Percentiles rank a stretch among this genome's conserved stretches.
Conservation (phyloP, 1,140 invertebrate genomes). For the Meloidogyne hapla region DNA sequence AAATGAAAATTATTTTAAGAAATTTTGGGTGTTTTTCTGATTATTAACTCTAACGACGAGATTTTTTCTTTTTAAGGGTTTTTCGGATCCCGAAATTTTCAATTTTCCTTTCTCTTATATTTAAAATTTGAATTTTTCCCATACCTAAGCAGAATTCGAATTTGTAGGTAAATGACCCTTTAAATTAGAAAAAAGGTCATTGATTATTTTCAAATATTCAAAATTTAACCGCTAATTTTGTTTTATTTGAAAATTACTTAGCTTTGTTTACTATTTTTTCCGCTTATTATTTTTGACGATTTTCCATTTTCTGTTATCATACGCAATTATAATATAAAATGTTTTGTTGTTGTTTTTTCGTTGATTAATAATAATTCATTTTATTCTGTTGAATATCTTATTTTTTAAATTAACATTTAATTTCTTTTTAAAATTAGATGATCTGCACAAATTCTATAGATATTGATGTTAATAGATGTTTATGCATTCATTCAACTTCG, state of each 20-base stretch:
- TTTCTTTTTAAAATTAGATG: slow-evolving; percentile 6
- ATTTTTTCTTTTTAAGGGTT: no score
- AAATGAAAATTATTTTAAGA: slow-evolving; percentile 17
- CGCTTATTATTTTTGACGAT: neutral
- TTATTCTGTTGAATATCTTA: neutral
- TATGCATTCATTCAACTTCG: slow-evolving; percentile 36
- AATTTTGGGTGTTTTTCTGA: neutral
- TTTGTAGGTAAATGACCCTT: no score
- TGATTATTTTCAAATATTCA: neutral
- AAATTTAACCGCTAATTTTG: neutral
- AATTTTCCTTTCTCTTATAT: no score
- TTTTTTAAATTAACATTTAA: neutral
- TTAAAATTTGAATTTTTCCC: no score
- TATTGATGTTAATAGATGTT: slow-evolving; percentile 29
- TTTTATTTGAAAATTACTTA: neutral
- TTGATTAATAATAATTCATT: no score
- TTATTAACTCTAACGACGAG: no score
- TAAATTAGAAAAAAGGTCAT: no score
- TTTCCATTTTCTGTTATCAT: no score
- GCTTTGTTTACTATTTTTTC: neutral
- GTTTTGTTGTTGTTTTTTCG: no score
- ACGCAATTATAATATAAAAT: no score
- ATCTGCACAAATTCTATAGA: slow-evolving; percentile 12
- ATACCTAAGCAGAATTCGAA: no score
- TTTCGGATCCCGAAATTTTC: no score